Conservation (phyloP, 2,113 vertebrate genomes). For the Poeciliopsis retropinna region DNA sequence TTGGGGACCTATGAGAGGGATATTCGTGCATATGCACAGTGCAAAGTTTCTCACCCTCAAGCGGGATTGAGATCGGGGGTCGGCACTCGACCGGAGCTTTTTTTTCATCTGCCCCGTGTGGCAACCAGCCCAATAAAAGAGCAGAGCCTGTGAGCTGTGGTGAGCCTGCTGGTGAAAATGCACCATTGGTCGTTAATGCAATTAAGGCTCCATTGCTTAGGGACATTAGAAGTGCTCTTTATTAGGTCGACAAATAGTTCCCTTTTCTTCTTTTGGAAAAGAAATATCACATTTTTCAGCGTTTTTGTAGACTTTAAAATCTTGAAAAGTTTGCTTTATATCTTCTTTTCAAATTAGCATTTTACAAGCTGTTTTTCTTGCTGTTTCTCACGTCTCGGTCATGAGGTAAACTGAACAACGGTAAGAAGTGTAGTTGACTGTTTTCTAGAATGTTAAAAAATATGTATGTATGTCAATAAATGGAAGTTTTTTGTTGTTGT, state of each 20-base stretch:
- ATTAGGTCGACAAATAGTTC: conserved; percentile 86
- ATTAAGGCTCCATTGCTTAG: conserved; percentile 91
- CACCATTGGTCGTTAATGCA: conserved; percentile 96
- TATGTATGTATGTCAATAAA: too few relatives aligned
- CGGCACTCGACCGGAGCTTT: conserved; percentile 80
- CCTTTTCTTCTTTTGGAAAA: too few relatives aligned
- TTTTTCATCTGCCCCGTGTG: conserved; percentile 87
- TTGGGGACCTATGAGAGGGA: conserved; percentile 87
- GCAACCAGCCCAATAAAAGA: conserved; percentile 92
- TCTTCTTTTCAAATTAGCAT: not conserved
- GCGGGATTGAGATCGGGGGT: conserved; percentile 84
- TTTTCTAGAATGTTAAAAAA: too few relatives aligned
- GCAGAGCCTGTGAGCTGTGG: conserved; percentile 83
- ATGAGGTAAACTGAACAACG: not conserved
- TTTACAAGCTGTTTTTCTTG: too few relatives aligned
- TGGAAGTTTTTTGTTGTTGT: too few relatives aligned
- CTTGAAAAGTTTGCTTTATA: not conserved
- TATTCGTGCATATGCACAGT: conserved; percentile 77
- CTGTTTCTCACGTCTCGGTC: too few relatives aligned
- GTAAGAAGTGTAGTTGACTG: not conserved
- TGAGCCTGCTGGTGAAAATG: conserved; percentile 92
- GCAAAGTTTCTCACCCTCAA: conserved; percentile 77
- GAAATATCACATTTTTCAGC: too few relatives aligned
- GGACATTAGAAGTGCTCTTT: conserved; percentile 91
- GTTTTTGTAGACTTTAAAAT: too few relatives aligned